Conservation (phyloP, 2,888 invertebrate genomes). For the Lasiommata megera region DNA sequence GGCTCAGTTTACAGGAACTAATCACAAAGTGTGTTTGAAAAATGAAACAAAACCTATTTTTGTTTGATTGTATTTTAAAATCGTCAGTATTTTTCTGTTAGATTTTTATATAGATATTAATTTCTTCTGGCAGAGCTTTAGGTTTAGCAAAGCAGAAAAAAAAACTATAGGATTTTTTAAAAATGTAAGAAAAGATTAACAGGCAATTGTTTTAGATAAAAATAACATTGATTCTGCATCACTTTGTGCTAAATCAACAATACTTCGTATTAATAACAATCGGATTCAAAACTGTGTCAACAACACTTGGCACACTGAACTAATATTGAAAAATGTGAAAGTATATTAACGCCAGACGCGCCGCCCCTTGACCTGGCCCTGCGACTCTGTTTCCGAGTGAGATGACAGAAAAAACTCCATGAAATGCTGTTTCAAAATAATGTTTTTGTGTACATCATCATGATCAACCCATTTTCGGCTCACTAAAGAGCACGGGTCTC, state of each 20-base stretch:
- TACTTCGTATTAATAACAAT: conserved; percentile 8
- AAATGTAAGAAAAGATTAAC: too few relatives aligned
- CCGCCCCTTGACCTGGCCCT: conserved; percentile 9
- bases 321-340: conserved; percentile 9
- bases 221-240: too few relatives aligned
- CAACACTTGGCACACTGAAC: conserved; percentile 10
- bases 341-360: conserved; percentile 9
- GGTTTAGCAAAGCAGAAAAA: too few relatives aligned
- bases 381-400: conserved; percentile 5
- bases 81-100: too few relatives aligned
- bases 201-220: too few relatives aligned
- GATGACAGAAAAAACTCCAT: background rate
- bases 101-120: too few relatives aligned
- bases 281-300: conserved; percentile 11
- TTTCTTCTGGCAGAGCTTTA: too few relatives aligned
- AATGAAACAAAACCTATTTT: background rate
- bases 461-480: too few relatives aligned
- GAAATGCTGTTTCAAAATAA: background rate
- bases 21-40: background rate
- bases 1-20: background rate
- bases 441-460: background rate
- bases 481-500: too few relatives aligned
- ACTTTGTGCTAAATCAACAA: background rate
- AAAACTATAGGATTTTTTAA: too few relatives aligned
- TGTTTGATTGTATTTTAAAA: background rate